These are phyloP conservation scores for Beris morrisii DNA, from an alignment of 2,888 invertebrate genomes.

Conservation along the genomic window DNA sequence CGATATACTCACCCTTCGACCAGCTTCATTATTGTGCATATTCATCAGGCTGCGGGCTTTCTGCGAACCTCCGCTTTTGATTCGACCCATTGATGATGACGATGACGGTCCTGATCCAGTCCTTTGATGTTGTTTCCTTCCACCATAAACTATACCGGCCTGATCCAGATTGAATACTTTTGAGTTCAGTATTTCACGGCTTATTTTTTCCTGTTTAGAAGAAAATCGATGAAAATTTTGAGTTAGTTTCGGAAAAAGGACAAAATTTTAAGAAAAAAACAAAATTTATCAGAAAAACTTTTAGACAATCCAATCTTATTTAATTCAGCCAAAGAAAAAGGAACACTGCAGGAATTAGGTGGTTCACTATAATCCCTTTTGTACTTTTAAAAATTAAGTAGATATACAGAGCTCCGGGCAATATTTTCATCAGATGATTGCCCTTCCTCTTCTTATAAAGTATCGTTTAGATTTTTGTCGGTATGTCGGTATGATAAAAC, in stretches of 20 bases:
- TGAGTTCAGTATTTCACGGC: conserved; percentile 55
- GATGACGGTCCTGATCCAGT: conserved; percentile 38
- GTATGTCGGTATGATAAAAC: too few species aligned
- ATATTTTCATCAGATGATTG: too few species aligned
- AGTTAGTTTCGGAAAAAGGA: background rate
- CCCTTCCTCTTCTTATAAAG: too few species aligned
- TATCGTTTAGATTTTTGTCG: too few species aligned
- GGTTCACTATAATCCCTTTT: conserved; percentile 1
- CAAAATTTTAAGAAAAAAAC: conserved; percentile 5
- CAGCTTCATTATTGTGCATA: conserved; percentile 97
- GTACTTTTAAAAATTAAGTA: background rate
- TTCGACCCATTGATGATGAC: conserved; percentile 25
- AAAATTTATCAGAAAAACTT: background rate
- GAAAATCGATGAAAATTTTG: background rate
- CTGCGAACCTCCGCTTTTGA: conserved; percentile 46
- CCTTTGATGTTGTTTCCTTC: conserved; percentile 35
- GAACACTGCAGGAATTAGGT: background rate
- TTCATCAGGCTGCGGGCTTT: conserved; percentile 89
- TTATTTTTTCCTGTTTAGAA: conserved; percentile 53
- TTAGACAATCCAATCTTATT: too few species aligned
- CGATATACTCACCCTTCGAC: conserved; percentile 76
- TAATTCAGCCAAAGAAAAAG: too few species aligned
- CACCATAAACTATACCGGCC: conserved; percentile 46
- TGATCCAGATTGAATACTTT: conserved; percentile 53
- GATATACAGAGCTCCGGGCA: too few species aligned